Evolutionary conservation across 2,113 vertebrate species (phyloP).

Genomic region (Scortum barcoo): DNA sequence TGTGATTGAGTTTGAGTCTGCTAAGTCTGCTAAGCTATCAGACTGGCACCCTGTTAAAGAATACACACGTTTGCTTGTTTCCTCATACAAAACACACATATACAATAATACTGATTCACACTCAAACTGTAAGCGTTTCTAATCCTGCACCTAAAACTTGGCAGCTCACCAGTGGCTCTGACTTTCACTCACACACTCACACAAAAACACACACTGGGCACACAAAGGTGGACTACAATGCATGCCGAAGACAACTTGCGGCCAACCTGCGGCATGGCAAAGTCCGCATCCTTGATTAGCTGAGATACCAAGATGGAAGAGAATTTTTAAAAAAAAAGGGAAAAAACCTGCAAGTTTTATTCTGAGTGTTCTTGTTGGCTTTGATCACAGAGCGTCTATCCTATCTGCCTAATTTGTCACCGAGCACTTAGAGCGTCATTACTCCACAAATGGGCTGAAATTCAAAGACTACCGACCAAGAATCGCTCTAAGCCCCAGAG

Average conservation of each 20-base stretch:
- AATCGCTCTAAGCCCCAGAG: not conserved
- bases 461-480: not conserved
- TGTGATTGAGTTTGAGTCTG: not conserved
- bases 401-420: not conserved
- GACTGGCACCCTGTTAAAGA: not conserved
- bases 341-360: not conserved
- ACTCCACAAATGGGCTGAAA: not conserved
- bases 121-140: not conserved
- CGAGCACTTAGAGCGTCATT: not conserved
- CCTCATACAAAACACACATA: slow-evolving; percentile 6
- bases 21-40: slow-evolving; percentile 19
- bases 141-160: not conserved
- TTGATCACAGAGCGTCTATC: no score
- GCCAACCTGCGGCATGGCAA: not conserved
- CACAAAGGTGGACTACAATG: not conserved
- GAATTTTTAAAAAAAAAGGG: not conserved
- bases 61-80: not conserved
- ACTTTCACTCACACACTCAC: not conserved
- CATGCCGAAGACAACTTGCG: not conserved
- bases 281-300: not conserved
- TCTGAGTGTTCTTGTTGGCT: not conserved
- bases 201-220: not conserved
- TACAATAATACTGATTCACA: no score
- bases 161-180: not conserved
- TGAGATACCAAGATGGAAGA: not conserved